phyloP scores from a whole-genome alignment of 2,113 vertebrate genomes.

The Sterrhoptilus dennistouni region DNA sequence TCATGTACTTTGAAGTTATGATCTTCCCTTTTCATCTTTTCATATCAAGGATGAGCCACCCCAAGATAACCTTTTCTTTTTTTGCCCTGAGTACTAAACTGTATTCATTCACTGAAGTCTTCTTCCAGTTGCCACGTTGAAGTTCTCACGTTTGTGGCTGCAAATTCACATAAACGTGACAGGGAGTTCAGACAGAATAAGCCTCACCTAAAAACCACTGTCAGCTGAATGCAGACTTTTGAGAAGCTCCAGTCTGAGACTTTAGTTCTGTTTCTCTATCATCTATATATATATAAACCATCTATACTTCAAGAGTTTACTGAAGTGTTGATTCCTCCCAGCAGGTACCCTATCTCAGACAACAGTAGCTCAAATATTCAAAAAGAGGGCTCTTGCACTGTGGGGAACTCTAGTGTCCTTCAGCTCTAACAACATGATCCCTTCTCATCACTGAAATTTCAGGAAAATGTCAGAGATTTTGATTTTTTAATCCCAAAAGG shows the following conservation, averaged over 20 bases:
- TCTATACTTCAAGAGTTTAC: neutral
- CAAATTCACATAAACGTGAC: neutral
- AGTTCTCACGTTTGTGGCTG: neutral
- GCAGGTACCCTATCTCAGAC: neutral
- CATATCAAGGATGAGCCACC: neutral
- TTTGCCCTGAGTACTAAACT: neutral
- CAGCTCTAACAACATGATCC: neutral
- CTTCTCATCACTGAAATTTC: neutral
- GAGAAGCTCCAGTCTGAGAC: neutral
- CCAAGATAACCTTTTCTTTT: neutral
- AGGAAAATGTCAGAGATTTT: constrained; percentile 24
- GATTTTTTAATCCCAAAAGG: neutral
- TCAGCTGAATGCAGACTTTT: neutral
- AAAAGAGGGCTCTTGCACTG: neutral
- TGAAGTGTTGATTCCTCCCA: neutral
- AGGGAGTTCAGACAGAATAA: neutral
- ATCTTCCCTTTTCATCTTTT: neutral
- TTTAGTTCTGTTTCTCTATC: neutral
- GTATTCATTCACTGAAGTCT: neutral
- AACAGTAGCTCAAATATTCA: neutral
- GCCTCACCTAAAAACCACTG: neutral
- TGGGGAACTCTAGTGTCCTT: neutral
- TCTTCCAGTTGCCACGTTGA: neutral
- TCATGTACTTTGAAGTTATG: neutral
- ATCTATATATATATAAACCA: neutral